A percentile compares a stretch with the other conserved stretches of the same genome.
phyloP scores from a whole-genome alignment of 2,888 invertebrate genomes.

The Parapristionchus giblindavisi region DNA sequence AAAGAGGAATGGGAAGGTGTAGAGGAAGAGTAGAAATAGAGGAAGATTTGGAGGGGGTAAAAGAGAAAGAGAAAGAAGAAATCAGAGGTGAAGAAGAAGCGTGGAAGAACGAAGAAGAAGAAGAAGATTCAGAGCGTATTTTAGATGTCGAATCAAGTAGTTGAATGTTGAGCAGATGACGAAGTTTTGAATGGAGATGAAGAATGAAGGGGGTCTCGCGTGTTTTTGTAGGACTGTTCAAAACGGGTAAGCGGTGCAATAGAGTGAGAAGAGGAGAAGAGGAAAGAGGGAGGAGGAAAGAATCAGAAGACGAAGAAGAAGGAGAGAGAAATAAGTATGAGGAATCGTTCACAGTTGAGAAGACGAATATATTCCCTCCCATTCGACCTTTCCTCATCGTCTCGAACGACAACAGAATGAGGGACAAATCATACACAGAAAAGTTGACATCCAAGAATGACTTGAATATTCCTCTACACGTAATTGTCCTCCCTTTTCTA shows the following conservation, averaged over 20 bases:
- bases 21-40: slow-evolving; percentile 20
- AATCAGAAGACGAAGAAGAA: neutral
- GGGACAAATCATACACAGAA: neutral
- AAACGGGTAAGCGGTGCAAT: neutral
- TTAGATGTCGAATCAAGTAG: neutral
- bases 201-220: neutral
- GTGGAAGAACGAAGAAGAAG: neutral
- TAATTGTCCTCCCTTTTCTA: no score
- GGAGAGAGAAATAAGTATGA: neutral
- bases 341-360: neutral
- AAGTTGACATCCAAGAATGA: neutral
- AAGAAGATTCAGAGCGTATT: neutral
- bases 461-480: no score
- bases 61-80: neutral
- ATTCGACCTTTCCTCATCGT: neutral
- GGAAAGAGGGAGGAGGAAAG: neutral
- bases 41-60: slow-evolving; percentile 7
- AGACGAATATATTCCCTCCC: neutral
- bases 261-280: neutral
- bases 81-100: neutral
- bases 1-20: slow-evolving; percentile 3
- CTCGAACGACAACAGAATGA: neutral
- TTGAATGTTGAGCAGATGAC: neutral
- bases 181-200: neutral
- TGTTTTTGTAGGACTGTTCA: slow-evolving; percentile 26